phyloP scores from a whole-genome alignment of 2,888 invertebrate species.

The Eupithecia subfuscata region DNA sequence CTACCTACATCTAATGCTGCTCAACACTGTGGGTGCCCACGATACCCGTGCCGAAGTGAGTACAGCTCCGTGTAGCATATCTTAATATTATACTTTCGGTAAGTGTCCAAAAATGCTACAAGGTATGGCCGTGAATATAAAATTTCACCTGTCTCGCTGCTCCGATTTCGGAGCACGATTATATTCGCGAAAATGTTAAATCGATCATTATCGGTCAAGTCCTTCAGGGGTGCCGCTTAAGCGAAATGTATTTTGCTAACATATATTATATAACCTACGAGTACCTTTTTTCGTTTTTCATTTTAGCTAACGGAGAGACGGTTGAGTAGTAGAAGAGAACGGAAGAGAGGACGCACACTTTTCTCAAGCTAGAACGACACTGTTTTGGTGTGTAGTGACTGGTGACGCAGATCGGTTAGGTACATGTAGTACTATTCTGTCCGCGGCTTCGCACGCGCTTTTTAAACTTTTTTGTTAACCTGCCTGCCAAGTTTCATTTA shows the following conservation, averaged over 20 bases:
- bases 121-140: slow-evolving; percentile 13
- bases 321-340: not conserved
- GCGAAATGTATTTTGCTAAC: not conserved
- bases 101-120: not conserved
- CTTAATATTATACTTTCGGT: not conserved
- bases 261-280: not conserved
- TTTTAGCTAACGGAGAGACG: not conserved
- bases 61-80: too few species aligned
- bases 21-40: too few species aligned
- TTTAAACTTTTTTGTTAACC: too few species aligned
- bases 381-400: too few species aligned
- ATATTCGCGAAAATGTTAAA: slow-evolving; percentile 21
- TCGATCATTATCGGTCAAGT: slow-evolving; percentile 23
- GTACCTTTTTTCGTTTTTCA: not conserved
- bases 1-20: too few species aligned
- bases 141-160: slow-evolving; percentile 25
- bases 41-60: too few species aligned
- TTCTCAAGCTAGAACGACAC: too few species aligned
- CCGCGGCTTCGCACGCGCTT: too few species aligned
- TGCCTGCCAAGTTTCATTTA: too few species aligned
- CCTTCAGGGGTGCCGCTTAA: slow-evolving; percentile 19
- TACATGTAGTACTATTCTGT: too few species aligned
- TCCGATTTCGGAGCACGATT: slow-evolving; percentile 22
- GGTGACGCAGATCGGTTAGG: too few species aligned
- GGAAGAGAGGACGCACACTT: not conserved